These are phyloP conservation scores for Hylaea fasciaria DNA, from an alignment of 2,888 invertebrate genomes.

Conservation along the genomic window DNA sequence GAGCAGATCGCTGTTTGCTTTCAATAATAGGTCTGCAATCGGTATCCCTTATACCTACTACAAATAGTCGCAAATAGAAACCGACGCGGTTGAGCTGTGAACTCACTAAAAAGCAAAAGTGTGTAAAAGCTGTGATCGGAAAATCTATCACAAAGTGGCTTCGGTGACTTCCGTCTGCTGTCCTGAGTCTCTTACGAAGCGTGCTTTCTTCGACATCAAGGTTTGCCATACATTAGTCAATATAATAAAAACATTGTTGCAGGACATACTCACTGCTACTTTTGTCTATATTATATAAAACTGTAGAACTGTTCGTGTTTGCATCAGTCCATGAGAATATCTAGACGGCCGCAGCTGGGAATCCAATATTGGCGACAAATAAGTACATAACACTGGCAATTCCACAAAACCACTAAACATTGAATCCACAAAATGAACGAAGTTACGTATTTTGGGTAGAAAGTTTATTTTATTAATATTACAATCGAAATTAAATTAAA, in stretches of 20 bases:
- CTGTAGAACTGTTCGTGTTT: neutral
- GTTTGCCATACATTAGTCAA: too few species aligned
- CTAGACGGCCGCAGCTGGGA: slow-evolving; percentile 4
- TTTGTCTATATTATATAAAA: too few species aligned
- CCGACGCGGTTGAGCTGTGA: neutral
- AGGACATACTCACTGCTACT: too few species aligned
- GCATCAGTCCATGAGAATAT: slow-evolving; percentile 6
- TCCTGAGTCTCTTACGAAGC: too few species aligned
- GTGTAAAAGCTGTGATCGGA: too few species aligned
- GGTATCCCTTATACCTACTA: slow-evolving; percentile 23
- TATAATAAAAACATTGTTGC: too few species aligned
- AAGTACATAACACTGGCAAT: slow-evolving; percentile 5
- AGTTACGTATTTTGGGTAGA: neutral
- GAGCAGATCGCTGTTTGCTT: slow-evolving; percentile 48
- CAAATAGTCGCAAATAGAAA: slow-evolving; percentile 1
- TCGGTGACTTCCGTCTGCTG: too few species aligned
- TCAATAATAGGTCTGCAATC: slow-evolving; percentile 46
- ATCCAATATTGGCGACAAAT: slow-evolving; percentile 4
- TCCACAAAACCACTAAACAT: slow-evolving; percentile 2
- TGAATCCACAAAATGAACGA: neutral
- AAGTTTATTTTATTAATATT: too few species aligned
- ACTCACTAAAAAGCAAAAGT: neutral
- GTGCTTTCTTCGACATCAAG: too few species aligned
- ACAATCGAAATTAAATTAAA: slow-evolving; percentile 4
- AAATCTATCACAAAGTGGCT: neutral